A percentile compares a stretch with the other conserved stretches of the same genome.
These are phyloP conservation scores for Nothocercus julius DNA, from an alignment of 2,113 vertebrate genomes.

Conservation along the genomic window DNA sequence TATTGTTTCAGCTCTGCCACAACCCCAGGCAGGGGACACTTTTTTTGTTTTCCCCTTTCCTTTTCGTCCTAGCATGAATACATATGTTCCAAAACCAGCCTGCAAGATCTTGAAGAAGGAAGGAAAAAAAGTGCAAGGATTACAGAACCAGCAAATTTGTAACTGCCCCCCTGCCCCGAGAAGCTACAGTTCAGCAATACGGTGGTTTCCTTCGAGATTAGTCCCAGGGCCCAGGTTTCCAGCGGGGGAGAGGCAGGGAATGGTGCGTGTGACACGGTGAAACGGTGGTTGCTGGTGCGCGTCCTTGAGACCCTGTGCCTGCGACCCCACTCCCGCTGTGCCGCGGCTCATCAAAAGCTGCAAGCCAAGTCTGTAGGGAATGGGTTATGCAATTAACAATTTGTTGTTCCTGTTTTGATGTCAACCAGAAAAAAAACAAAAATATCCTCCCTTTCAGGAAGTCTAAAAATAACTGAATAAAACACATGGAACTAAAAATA, in stretches of 20 bases:
- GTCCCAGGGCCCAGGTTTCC: background rate
- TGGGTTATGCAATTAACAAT: conserved; percentile 34
- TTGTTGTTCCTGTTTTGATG: conserved; percentile 56
- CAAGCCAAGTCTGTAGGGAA: conserved; percentile 30
- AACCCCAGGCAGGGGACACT: background rate
- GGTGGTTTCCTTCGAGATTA: background rate
- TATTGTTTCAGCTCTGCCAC: background rate
- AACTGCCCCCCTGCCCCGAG: background rate
- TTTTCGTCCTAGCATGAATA: background rate
- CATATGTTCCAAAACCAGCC: background rate
- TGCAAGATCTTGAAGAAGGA: background rate
- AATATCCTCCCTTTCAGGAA: conserved; percentile 48
- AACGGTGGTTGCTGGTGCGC: background rate
- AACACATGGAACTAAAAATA: conserved; percentile 44
- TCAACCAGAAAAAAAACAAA: conserved; percentile 47
- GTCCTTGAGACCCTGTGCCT: background rate
- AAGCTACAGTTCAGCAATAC: background rate
- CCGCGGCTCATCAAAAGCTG: conserved; percentile 27
- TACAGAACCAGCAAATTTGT: background rate
- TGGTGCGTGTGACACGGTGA: background rate
- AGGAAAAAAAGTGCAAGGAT: background rate
- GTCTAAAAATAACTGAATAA: conserved; percentile 57
- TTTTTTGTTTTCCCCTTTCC: background rate
- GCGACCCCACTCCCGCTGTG: background rate
- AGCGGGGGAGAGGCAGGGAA: background rate